A percentile compares a stretch with the other conserved stretches of the same genome.
phyloP scores from a whole-genome alignment of 2,888 invertebrate genomes.

The Xestobium rufovillosum region DNA sequence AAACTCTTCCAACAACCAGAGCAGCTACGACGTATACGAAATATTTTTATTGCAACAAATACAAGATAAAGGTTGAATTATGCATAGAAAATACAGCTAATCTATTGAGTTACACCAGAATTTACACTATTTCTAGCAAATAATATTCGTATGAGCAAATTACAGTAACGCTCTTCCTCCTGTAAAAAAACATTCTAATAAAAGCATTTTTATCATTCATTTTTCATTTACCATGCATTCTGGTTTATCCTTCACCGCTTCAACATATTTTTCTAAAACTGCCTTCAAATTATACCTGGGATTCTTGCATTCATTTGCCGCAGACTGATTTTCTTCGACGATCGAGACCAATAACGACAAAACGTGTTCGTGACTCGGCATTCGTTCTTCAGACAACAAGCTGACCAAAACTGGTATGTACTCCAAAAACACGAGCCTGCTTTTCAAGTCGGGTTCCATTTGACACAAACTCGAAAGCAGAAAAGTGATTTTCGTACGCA shows the following conservation, averaged over 20 bases:
- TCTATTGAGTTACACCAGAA: too few species aligned
- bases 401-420: constrained; percentile 32
- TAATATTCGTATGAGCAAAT: too few species aligned
- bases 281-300: constrained; percentile 41
- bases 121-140: too few species aligned
- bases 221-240: constrained; percentile 42
- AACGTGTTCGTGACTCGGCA: constrained; percentile 46
- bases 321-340: constrained; percentile 41
- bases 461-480: constrained; percentile 55
- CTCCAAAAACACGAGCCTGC: constrained; percentile 40
- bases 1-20: too few species aligned
- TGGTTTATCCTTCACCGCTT: constrained; percentile 39
- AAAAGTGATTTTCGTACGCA: constrained; percentile 67
- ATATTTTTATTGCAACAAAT: too few species aligned
- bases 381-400: constrained; percentile 29
- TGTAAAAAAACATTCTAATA: too few species aligned
- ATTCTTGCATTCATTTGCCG: constrained; percentile 41
- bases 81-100: too few species aligned
- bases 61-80: too few species aligned
- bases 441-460: constrained; percentile 49
- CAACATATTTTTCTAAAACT: constrained; percentile 39
- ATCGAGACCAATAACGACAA: constrained; percentile 44
- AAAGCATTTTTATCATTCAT: too few species aligned
- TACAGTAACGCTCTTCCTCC: too few species aligned
- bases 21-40: too few species aligned